Base-by-base conservation (phyloP, 2,113 vertebrate species). In the Anarrhichthys ocellatus region DNA sequence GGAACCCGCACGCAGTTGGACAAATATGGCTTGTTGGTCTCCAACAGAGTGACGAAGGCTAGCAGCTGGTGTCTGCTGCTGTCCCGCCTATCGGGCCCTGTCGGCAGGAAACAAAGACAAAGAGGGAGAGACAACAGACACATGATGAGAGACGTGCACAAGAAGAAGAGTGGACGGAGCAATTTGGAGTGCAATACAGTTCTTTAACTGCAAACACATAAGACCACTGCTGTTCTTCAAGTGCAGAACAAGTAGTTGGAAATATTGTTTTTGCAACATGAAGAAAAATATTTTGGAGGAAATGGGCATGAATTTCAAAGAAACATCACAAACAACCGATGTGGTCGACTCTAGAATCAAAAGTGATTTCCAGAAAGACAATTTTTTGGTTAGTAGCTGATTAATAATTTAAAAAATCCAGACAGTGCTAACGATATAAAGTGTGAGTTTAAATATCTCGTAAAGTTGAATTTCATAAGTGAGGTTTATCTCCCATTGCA, bases 11-110 rank as follows among this genome's bases (percentile, higher is more conserved):
- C 87, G 0, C 97, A 97, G 95, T 97, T 98, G 34, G 97, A 95
- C 87, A 99, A 81, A 91, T 97, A 99, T 0, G 97, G 96, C 24
- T 96, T 99, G 94, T 94, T 97, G 88, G 98, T 99, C 93, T 99
- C 97, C 86, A 99, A 87, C 78, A 99, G 93, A 3, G 97, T 98
- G 76, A 98, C 97, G 0, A 97, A 99, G 82, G 96, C 91, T 0
- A 99, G 92, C 66, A 99, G 94, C 93, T 98, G 97, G 90, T 98
- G 97, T 85, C 13, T 92, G 86, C 83, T 84, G 92, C 95, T 97
- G 88, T 95, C 82, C 6, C 82, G 93, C 34, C 80, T 89, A 0
- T 95, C 94, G 22, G 91, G 70, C 2, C 78, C 70, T 93, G 71
- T 24, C n/a, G 63, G 20, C 18, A 78, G 67, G 18, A 63, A 27